Evolutionary conservation across 2,888 invertebrate genomes (phyloP).

Genomic region (Dicyrtoma fusca): DNA sequence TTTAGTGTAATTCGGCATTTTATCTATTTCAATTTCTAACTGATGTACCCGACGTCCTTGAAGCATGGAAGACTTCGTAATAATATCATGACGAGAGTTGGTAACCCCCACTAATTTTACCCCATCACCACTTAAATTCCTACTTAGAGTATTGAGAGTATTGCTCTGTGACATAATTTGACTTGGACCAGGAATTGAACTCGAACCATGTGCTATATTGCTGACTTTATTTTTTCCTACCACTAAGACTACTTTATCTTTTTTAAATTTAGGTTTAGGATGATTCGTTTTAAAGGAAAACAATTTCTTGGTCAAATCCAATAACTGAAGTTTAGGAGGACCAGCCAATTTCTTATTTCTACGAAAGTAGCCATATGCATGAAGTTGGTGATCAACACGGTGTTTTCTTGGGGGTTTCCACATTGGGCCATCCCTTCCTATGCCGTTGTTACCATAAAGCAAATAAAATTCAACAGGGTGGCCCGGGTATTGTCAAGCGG

Average conservation of each 20-base stretch:
- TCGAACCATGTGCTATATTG: not conserved
- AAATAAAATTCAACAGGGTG: constrained; percentile 31
- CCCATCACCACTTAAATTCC: no score
- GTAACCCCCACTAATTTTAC: no score
- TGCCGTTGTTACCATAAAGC: constrained; percentile 17
- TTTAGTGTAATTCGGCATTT: constrained; percentile 25
- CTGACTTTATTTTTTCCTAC: not conserved
- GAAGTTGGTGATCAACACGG: constrained; percentile 15
- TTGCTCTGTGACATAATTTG: not conserved
- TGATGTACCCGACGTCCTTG: not conserved
- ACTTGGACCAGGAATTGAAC: not conserved
- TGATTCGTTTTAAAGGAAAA: not conserved
- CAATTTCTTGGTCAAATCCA: not conserved
- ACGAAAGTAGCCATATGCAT: constrained; percentile 21
- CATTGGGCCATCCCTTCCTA: constrained; percentile 28
- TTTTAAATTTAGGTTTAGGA: not conserved
- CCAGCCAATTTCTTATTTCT: constrained; percentile 9
- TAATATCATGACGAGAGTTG: no score
- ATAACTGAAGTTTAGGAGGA: not conserved
- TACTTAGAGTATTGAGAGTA: no score
- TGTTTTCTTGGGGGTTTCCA: constrained; percentile 23
- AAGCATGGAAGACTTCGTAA: no score
- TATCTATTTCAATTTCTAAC: not conserved
- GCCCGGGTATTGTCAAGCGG: constrained; percentile 22
- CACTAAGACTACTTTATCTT: not conserved